These are phyloP conservation scores for Megaustenia siamemsis DNA, from an alignment of 2,888 invertebrate genomes.

Conservation along the genomic window DNA sequence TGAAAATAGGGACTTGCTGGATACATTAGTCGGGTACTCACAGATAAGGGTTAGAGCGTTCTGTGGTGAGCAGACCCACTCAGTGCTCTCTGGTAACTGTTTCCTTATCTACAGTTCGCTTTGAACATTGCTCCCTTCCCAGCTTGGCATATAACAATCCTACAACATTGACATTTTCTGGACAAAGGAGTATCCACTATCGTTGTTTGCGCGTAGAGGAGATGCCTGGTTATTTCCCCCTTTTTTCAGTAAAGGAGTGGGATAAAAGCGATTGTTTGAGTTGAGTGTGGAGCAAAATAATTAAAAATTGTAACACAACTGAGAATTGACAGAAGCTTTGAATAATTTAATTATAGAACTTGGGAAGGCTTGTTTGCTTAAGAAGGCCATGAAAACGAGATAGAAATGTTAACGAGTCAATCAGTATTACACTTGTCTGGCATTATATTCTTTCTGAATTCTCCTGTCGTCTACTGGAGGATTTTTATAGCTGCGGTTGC, in stretches of 20 bases:
- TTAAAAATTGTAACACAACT: neutral
- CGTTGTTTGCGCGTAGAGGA: too few species aligned
- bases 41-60: slow-evolving; percentile 26
- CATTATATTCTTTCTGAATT: neutral
- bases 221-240: neutral
- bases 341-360: neutral
- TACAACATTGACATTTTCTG: slow-evolving; percentile 21
- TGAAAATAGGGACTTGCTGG: slow-evolving; percentile 13
- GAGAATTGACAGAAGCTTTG: neutral
- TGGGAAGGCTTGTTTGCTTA: neutral
- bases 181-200: neutral
- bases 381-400: neutral
- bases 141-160: slow-evolving; percentile 21
- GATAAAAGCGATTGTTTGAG: too few species aligned
- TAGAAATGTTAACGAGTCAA: neutral
- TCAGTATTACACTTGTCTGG: neutral
- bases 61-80: slow-evolving; percentile 1
- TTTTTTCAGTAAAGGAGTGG: too few species aligned
- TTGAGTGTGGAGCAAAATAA: neutral
- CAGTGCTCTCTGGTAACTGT: slow-evolving; percentile 21
- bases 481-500: neutral
- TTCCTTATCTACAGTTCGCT: slow-evolving; percentile 23
- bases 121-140: slow-evolving; percentile 22
- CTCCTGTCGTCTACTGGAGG: neutral
- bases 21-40: slow-evolving; percentile 35